Base-by-base conservation (phyloP, 2,113 vertebrate genomes). In the Climacteris rufus region DNA sequence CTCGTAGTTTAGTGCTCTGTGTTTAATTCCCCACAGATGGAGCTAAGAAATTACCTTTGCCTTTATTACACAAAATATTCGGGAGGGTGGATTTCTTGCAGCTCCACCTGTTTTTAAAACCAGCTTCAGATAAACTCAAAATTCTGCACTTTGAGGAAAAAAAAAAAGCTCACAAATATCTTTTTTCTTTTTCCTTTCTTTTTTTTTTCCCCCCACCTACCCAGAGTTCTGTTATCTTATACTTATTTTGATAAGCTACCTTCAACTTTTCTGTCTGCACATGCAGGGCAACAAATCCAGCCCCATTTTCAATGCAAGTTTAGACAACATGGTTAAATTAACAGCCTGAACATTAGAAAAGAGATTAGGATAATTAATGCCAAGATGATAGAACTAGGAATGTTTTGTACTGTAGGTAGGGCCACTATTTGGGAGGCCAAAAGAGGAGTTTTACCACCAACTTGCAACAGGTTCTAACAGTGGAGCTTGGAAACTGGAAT, bases 291-390 rank as follows among this genome's bases (percentile, higher is more conserved):
- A 91, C 83, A 97, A 97, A 98, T 98, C 97, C 97, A 96, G 80
- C 88, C 93, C 94, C 94, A 96, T 92, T 98, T 98, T 93, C 94
- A 96, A 93, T 96, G 96, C 97, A 98, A 97, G 97, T 98, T 97
- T 97, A 97, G 97, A 97, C 97, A 98, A 83, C 96, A 79, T 96
- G 87, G 94, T 91, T 96, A 98, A 98, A 97, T 97, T 97, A 97
- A 98, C 96, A 97, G 92, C 97, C 95, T 97, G 97, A 97, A 97
- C 97, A 96, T 95, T 97, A 97, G 91, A 97, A 97, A 97, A 97
- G 96, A 97, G 97, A 98, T 98, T 98, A 98, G 83, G 95, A 93
- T 97, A 98, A 98, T 97, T 97, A 97, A 98, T 97, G 97, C 97
- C 97, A 98, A 98, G 97, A 97, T 97, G 97, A 97, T 96, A 97